A percentile compares a stretch with the other conserved stretches of the same genome.
Conservation (phyloP, 1,140 invertebrate species). For the Drosophila willistoni region DNA sequence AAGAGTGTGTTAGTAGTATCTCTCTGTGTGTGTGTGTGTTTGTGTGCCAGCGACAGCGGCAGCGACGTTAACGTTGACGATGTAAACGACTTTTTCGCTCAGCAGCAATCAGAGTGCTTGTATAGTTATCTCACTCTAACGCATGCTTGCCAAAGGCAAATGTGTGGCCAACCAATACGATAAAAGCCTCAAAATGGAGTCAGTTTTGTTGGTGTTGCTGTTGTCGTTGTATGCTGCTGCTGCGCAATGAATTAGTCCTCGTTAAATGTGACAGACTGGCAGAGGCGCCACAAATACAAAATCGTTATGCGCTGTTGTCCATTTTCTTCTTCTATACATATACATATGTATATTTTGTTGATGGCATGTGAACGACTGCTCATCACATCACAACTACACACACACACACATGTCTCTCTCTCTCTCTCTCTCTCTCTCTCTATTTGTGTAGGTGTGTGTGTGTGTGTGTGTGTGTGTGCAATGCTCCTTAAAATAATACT, state of each 20-base stretch:
- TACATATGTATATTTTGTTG: constrained; percentile 20
- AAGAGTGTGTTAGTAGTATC: background rate
- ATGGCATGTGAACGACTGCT: constrained; percentile 40
- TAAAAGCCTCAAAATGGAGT: constrained; percentile 59
- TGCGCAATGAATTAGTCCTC: constrained; percentile 79
- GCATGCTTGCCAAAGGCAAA: background rate
- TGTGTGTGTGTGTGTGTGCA: constrained; percentile 38
- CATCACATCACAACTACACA: constrained; percentile 7
- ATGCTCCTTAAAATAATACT: constrained; percentile 72
- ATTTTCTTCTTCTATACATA: constrained; percentile 60
- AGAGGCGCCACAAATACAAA: constrained; percentile 14
- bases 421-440: background rate
- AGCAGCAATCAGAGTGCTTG: background rate
- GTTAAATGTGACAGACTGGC: constrained; percentile 73
- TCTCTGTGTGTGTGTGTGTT: too few species aligned
- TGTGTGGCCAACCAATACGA: constrained; percentile 45
- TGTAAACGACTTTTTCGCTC: constrained; percentile 13
- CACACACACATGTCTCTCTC: background rate
- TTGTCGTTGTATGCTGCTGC: constrained; percentile 45
- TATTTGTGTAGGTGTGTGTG: constrained; percentile 33
- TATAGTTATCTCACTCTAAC: constrained; percentile 47
- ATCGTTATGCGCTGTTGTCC: constrained; percentile 59
- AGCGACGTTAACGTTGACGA: constrained; percentile 17
- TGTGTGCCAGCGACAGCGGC: background rate
- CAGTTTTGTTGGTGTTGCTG: constrained; percentile 6